Evolutionary conservation across 2,113 vertebrate species (phyloP), one percentile per base, ranked within the genome.

Genomic region (Myrmophylax atrothorax): DNA sequence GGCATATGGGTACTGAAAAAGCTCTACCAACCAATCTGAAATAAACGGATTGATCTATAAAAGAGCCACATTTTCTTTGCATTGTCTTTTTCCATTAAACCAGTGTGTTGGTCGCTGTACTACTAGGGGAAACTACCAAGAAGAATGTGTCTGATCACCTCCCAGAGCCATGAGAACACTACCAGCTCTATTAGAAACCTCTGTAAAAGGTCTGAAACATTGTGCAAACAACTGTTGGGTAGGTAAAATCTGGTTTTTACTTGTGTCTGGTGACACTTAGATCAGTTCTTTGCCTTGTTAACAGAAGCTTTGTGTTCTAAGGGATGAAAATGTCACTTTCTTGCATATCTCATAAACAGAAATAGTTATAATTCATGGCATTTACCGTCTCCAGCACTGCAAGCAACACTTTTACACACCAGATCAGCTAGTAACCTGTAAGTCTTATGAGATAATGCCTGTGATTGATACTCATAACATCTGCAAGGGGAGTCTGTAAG

Each of bases 351-450:
- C 7, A 3, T 84, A 68, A 84, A 74, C 38, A 95, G 85, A 90
- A 78, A 94, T 69, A 56, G 28, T 78, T 84, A 67, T 74, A 86
- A 78, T 49, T 73, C 8, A 5, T 66, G n/a, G 28, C 29, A 49
- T 72, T 87, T 81, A 47, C 60, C 66, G 37, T 64, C 31, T 81
- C 28, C 49, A 89, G 73, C 63, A 62, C 12, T 42, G 33, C 31
- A 68, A 86, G 25, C 20, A 40, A 70, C 49, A 49, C 28, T 81
- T 93, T 84, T 89, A 81, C 73, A 84, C 50, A 47, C 9, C 35
- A 95, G 79, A 86, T 28, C 76, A 92, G 83, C 88, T 95, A 69
- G 80, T 89, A 90, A 92, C 76, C 74, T 79, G 88, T 78, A 82
- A 84, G 49, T 42, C 83, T 86, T 84, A 91, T 2, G 6, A 93